Conservation (phyloP, 2,888 invertebrate genomes). For the Netelia melanura region DNA sequence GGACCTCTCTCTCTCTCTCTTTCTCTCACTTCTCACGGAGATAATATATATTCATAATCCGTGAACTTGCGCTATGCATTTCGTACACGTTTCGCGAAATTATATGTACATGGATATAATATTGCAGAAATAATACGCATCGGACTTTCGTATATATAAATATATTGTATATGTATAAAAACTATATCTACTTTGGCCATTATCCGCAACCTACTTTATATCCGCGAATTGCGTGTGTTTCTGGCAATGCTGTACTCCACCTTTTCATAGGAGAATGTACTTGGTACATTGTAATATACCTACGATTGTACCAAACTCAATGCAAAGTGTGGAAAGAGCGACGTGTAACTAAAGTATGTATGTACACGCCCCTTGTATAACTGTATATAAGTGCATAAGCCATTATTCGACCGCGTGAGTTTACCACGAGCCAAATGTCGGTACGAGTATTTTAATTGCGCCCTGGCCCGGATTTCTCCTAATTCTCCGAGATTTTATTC, state of each 20-base stretch:
- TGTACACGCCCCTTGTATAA: not conserved
- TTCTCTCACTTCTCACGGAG: not conserved
- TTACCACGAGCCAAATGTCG: constrained; percentile 41
- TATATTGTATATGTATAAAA: not conserved
- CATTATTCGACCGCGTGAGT: constrained; percentile 26
- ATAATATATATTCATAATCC: constrained; percentile 60
- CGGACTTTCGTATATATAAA: not conserved
- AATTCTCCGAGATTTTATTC: constrained; percentile 26
- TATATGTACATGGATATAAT: constrained; percentile 27
- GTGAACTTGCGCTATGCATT: constrained; percentile 56
- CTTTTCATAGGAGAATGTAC: constrained; percentile 42
- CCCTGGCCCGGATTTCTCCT: not conserved
- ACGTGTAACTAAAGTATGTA: too few species aligned
- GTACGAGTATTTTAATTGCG: constrained; percentile 30
- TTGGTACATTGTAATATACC: constrained; percentile 8
- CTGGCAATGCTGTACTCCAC: constrained; percentile 50
- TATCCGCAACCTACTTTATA: constrained; percentile 62
- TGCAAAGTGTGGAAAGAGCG: not conserved
- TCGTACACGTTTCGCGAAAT: constrained; percentile 44
- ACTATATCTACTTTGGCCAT: constrained; percentile 40
- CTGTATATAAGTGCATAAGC: not conserved
- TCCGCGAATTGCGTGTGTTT: constrained; percentile 59
- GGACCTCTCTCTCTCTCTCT: constrained; percentile 27
- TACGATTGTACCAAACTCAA: not conserved
- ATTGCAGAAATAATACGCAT: constrained; percentile 9